Evolutionary conservation across 2,113 vertebrate genomes (phyloP), one percentile per base, ranked within the genome.

Genomic region (Podarcis cretensis): DNA sequence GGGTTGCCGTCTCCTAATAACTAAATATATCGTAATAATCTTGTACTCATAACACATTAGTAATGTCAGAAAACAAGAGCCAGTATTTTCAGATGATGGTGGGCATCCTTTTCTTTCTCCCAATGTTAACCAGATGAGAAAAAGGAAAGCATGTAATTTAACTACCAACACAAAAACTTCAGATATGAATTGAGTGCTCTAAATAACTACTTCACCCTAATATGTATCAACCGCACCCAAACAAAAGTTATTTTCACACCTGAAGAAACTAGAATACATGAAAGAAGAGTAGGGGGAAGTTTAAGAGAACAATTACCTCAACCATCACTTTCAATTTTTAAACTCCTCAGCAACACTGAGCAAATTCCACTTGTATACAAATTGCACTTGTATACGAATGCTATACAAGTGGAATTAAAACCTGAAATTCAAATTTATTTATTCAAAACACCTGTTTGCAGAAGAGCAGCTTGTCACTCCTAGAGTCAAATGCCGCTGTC

Each of bases 391-490:
- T 63, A 82, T 73, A 79, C 32, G 65, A 63, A 69, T 18, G 5
- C n/a, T 2, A 20, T 2, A 3, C 1, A 40, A 6, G 71, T n/a
- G 74, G 13, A 1, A 89, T 27, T 4, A 1, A 81, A 73, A 65
- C 76, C 32, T 0, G 0, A 75, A 68, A 35, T 0, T 0, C 0
- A 0, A 37, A 37, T 37, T 37, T 37, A 0, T 43, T 5, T 5
- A 1, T 25, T 14, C 5, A 83, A 69, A 89, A 85, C 20, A 7
- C 2, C 6, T 27, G 43, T 43, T 13, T 3, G 7, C 6, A n/a
- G 27, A 14, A 3, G 1, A 48, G 59, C 68, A 37, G 30, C 18
- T 48, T 25, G 23, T 32, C 23, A 80, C 66, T 84, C 75, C 76
- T 75, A 69, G 66, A 87, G 57, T 63, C 27, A 79, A 63, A 27